phyloP scores from a whole-genome alignment of 2,113 vertebrate species.

The Centrocercus urophasianus region DNA sequence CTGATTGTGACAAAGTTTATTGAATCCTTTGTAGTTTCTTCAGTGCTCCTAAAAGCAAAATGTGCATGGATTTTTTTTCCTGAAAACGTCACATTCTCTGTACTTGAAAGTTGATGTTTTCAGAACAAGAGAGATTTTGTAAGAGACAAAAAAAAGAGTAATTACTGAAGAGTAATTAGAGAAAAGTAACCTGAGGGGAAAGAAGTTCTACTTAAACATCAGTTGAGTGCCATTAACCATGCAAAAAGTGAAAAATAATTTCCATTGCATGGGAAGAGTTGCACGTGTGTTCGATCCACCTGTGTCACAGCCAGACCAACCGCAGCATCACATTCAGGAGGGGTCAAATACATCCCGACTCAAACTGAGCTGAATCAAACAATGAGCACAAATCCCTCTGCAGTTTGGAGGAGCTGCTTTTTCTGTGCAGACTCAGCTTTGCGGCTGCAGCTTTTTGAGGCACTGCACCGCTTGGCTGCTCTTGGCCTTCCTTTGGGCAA shows the following conservation, averaged over 20 bases:
- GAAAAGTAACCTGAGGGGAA: conserved; percentile 55
- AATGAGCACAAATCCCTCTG: neutral
- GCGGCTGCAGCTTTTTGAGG: neutral
- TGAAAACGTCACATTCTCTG: neutral
- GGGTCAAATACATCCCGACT: neutral
- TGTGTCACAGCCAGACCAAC: neutral
- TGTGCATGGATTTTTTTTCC: neutral
- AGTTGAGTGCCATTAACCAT: conserved; percentile 24
- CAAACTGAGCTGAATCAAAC: neutral
- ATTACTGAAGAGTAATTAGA: conserved; percentile 64
- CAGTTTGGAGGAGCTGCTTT: neutral
- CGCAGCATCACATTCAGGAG: neutral
- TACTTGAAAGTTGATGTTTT: neutral
- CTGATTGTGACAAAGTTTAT: neutral
- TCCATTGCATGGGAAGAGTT: neutral
- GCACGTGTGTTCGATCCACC: neutral
- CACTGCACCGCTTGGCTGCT: neutral
- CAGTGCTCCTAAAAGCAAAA: neutral
- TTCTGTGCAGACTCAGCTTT: neutral
- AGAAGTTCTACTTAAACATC: conserved; percentile 56
- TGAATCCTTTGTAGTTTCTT: neutral
- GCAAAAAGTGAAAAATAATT: neutral
- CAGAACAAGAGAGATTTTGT: neutral
- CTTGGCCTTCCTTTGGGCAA: neutral
- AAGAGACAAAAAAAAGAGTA: conserved; percentile 48